phyloP scores from a whole-genome alignment of 2,888 invertebrate genomes.

The Chouioia cunea region DNA sequence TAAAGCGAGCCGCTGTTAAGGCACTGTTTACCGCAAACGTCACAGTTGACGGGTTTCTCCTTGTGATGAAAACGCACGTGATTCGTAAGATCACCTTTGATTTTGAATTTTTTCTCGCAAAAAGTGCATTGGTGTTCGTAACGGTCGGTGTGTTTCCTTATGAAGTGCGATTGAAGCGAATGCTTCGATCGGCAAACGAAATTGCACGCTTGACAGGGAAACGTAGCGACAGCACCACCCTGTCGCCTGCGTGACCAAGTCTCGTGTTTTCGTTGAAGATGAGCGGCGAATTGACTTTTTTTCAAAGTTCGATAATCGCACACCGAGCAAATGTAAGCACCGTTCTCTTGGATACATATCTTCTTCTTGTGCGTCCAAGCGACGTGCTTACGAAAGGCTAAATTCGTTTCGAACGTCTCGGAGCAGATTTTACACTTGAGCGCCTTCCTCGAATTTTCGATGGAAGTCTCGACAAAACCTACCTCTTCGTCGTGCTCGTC shows the following conservation, averaged over 20 bases:
- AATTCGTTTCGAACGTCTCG: constrained; percentile 59
- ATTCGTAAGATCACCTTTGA: constrained; percentile 66
- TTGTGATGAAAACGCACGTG: constrained; percentile 66
- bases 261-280: constrained; percentile 64
- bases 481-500: constrained; percentile 18
- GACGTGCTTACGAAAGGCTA: constrained; percentile 63
- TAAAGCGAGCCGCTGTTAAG: constrained; percentile 65
- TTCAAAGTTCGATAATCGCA: constrained; percentile 63
- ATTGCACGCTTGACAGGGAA: constrained; percentile 63
- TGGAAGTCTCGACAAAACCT: neutral
- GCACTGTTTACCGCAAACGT: constrained; percentile 63
- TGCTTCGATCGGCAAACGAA: constrained; percentile 66
- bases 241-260: constrained; percentile 59
- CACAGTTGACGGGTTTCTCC: constrained; percentile 65
- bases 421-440: constrained; percentile 63
- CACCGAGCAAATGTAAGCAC: constrained; percentile 62
- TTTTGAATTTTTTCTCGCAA: constrained; percentile 64
- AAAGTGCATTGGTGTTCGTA: constrained; percentile 65
- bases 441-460: constrained; percentile 25
- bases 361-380: constrained; percentile 66
- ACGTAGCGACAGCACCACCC: constrained; percentile 48
- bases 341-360: constrained; percentile 63
- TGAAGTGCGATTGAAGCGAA: constrained; percentile 66
- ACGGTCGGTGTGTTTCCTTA: constrained; percentile 64
- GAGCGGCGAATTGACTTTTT: constrained; percentile 60